A percentile compares a stretch with the other conserved stretches of the same genome.
Conservation (phyloP, 2,888 invertebrate genomes). For the Anticlea derivata region DNA sequence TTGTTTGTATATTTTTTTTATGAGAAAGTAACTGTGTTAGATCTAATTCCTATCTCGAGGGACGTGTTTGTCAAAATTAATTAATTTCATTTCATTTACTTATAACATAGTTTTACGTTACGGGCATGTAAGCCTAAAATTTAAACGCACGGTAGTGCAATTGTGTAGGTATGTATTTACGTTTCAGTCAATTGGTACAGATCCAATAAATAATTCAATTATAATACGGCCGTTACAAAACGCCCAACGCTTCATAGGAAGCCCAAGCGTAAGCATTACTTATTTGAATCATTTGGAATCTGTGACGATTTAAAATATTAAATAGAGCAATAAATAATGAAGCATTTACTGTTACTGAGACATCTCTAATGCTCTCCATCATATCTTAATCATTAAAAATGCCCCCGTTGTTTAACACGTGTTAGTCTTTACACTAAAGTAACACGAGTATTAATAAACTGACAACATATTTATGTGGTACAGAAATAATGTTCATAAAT, state of each 20-base stretch:
- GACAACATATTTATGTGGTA: constrained; percentile 71
- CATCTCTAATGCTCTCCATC: constrained; percentile 38
- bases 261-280: constrained; percentile 43
- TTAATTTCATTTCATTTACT: too few species aligned
- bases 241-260: background rate
- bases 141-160: too few species aligned
- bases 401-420: constrained; percentile 57
- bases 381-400: constrained; percentile 50
- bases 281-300: constrained; percentile 44
- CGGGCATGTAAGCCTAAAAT: too few species aligned
- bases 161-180: too few species aligned
- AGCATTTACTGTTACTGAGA: constrained; percentile 33
- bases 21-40: too few species aligned
- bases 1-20: too few species aligned
- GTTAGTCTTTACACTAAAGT: constrained; percentile 55
- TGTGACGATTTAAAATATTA: constrained; percentile 25
- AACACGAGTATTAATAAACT: constrained; percentile 66
- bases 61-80: too few species aligned
- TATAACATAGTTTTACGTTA: too few species aligned
- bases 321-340: constrained; percentile 28
- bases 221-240: background rate
- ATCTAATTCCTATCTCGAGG: too few species aligned
- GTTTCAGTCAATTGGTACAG: too few species aligned
- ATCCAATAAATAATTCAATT: too few species aligned
- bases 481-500: constrained; percentile 69